A percentile compares a stretch with the other conserved stretches of the same genome.
phyloP scores from a whole-genome alignment of 1,140 invertebrate species.

The Drosophila yakuba region DNA sequence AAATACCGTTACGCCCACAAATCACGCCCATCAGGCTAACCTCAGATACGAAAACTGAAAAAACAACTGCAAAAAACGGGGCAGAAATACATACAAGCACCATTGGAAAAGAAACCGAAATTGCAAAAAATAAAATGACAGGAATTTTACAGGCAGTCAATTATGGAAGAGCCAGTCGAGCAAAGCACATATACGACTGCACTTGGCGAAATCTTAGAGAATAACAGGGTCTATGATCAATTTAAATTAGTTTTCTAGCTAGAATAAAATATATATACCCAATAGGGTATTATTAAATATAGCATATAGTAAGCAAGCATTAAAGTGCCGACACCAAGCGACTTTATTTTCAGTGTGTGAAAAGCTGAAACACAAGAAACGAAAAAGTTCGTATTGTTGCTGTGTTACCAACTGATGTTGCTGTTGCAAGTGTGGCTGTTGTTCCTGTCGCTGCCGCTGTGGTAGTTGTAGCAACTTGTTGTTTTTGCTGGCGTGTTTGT shows the following conservation, averaged over 20 bases:
- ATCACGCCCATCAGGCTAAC: constrained; percentile 70
- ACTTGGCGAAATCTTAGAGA: background rate
- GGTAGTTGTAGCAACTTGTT: constrained; percentile 34
- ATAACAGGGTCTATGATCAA: background rate
- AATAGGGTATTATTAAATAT: no score
- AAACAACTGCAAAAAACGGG: constrained; percentile 1
- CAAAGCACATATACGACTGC: constrained; percentile 16
- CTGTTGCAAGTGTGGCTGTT: constrained; percentile 25
- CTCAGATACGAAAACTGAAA: constrained; percentile 31
- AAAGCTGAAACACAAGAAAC: constrained; percentile 51
- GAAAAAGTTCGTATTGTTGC: constrained; percentile 54
- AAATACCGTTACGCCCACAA: constrained; percentile 77
- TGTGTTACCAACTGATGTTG: constrained; percentile 7
- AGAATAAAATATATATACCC: no score
- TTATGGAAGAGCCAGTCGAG: constrained; percentile 55
- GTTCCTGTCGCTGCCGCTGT: constrained; percentile 24
- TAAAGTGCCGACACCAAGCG: background rate
- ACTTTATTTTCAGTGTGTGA: constrained; percentile 12
- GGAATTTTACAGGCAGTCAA: constrained; percentile 80
- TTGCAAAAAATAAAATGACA: constrained; percentile 59
- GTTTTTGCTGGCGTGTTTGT: constrained; percentile 56
- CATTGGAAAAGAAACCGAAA: constrained; percentile 40
- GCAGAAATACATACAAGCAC: constrained; percentile 5
- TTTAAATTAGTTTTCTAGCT: background rate
- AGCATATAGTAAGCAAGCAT: background rate